These are phyloP conservation scores for Anseranas semipalmata DNA, from an alignment of 2,113 vertebrate genomes.

Conservation along the genomic window DNA sequence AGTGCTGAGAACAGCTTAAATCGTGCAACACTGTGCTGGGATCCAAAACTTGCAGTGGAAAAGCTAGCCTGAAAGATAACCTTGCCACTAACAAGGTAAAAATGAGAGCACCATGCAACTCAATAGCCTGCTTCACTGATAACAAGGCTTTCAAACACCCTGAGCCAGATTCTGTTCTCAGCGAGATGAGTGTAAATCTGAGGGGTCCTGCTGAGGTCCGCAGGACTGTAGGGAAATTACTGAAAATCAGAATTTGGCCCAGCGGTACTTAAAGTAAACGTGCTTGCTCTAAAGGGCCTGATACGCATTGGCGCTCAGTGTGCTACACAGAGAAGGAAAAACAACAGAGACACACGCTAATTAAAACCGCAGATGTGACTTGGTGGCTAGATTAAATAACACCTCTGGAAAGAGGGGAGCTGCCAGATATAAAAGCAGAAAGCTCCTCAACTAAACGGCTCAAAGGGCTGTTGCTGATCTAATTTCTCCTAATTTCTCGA, in stretches of 20 bases:
- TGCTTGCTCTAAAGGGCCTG: background rate
- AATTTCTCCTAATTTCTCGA: constrained; percentile 9
- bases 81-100: constrained; percentile 67
- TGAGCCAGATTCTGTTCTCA: constrained; percentile 41
- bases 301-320: background rate
- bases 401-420: constrained; percentile 37
- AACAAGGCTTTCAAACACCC: constrained; percentile 48
- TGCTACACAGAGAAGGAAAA: constrained; percentile 20
- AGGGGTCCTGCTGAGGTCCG: constrained; percentile 46
- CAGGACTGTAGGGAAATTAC: constrained; percentile 32
- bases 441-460: background rate
- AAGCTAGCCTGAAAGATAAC: constrained; percentile 48
- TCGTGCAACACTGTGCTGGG: background rate
- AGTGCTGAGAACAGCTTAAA: constrained; percentile 17
- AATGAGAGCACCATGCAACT: constrained; percentile 37
- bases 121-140: background rate
- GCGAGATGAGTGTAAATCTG: background rate
- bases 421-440: constrained; percentile 35
- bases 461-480: background rate
- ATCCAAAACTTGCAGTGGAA: constrained; percentile 1
- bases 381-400: constrained; percentile 47
- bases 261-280: background rate
- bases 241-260: constrained; percentile 40
- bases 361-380: constrained; percentile 60
- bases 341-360: constrained; percentile 16